phyloP scores from a whole-genome alignment of 2,797 vertebrate species.

The Enteromius paludinosus region DNA sequence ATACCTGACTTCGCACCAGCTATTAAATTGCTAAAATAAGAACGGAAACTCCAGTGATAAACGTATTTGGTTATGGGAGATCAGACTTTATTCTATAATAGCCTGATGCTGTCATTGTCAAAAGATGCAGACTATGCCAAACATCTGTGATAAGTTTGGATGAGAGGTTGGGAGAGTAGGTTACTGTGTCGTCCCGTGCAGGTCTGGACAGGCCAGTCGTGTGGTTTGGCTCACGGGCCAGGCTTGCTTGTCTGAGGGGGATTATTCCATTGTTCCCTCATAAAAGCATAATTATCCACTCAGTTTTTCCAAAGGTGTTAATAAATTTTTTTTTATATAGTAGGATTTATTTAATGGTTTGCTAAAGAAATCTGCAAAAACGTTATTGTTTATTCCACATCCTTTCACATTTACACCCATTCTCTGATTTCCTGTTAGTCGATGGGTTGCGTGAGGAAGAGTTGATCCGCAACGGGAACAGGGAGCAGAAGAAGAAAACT shows the following conservation, averaged over 20 bases:
- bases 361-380: neutral
- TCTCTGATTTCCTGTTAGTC: constrained; percentile 59
- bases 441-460: constrained; percentile 76
- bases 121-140: constrained; percentile 29
- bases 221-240: constrained; percentile 56
- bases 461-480: constrained; percentile 74
- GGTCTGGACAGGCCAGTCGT: constrained; percentile 66
- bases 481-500: constrained; percentile 75
- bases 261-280: constrained; percentile 69
- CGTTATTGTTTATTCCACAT: neutral
- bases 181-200: constrained; percentile 69
- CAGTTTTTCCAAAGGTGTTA: constrained; percentile 44
- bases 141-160: constrained; percentile 1
- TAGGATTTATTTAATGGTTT: neutral
- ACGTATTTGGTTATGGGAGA: neutral
- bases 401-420: neutral
- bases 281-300: constrained; percentile 38
- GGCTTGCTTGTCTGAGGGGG: constrained; percentile 63
- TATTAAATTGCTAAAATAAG: neutral
- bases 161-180: constrained; percentile 53
- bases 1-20: neutral
- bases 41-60: neutral
- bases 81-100: neutral
- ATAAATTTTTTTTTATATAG: neutral
- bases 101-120: constrained; percentile 12